These are phyloP conservation scores for Parapsyche elsis DNA, from an alignment of 1,140 invertebrate species.

Conservation along the genomic window DNA sequence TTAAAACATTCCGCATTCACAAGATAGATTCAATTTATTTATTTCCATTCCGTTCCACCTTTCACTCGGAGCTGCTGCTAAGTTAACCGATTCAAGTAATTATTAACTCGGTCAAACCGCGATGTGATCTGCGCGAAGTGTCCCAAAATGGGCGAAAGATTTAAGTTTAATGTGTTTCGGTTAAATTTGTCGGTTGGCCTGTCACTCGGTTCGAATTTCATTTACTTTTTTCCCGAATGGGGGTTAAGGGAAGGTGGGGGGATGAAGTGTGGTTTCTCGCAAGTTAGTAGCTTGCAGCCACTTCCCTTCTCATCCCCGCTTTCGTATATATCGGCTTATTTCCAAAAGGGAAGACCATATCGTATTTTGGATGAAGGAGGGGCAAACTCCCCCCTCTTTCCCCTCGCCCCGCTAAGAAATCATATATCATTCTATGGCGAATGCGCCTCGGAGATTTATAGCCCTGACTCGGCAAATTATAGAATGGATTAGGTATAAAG, in stretches of 20 bases:
- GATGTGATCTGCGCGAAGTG: slow-evolving; percentile 18
- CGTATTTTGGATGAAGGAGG: slow-evolving; percentile 8
- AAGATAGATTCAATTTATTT: not conserved
- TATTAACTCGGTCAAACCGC: slow-evolving; percentile 27
- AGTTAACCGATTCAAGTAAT: slow-evolving; percentile 22
- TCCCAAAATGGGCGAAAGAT: slow-evolving; percentile 17
- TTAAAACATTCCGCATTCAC: not conserved
- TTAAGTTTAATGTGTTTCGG: slow-evolving; percentile 38
- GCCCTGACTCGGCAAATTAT: slow-evolving; percentile 49
- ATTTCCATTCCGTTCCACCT: not conserved
- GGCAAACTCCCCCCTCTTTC: not conserved
- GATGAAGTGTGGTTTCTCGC: not conserved
- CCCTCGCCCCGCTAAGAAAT: slow-evolving; percentile 14
- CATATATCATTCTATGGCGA: slow-evolving; percentile 44
- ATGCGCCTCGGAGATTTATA: slow-evolving; percentile 48
- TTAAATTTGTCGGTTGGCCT: slow-evolving; percentile 27
- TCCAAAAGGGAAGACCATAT: not conserved
- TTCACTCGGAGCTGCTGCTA: not conserved
- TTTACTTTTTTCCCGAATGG: slow-evolving; percentile 47
- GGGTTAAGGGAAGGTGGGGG: not conserved
- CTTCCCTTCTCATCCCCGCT: too few relatives aligned
- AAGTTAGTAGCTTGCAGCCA: too few relatives aligned
- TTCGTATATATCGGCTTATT: slow-evolving; percentile 39
- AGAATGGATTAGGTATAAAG: slow-evolving; percentile 48
- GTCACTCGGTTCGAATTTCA: slow-evolving; percentile 50